Evolutionary conservation across 2,797 vertebrate genomes (phyloP).

Genomic region (Sebastes minor): DNA sequence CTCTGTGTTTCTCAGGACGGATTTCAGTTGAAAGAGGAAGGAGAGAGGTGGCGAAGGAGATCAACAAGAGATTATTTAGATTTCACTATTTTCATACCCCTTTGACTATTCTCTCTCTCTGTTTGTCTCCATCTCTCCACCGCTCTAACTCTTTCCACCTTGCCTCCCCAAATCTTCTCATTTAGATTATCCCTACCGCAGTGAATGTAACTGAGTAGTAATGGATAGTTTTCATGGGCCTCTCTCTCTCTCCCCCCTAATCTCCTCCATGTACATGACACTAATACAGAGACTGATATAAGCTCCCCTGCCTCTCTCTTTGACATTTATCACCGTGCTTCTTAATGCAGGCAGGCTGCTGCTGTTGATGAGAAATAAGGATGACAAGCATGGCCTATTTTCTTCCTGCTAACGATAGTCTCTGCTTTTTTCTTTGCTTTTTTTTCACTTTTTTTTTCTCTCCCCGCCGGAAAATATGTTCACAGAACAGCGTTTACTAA

Average conservation of each 20-base stretch:
- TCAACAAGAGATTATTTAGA: conserved; percentile 26
- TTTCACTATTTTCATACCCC: conserved; percentile 7
- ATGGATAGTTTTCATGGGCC: conserved; percentile 46
- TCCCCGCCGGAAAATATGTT: not conserved
- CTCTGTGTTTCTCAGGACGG: conserved; percentile 6
- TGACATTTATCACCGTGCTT: conserved; percentile 71
- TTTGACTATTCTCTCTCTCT: not conserved
- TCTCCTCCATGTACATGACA: conserved; percentile 75
- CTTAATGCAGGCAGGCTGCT: conserved; percentile 69
- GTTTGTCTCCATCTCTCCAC: not conserved
- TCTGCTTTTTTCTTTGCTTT: conserved; percentile 1
- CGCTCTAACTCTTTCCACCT: conserved; percentile 46
- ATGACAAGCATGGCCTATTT: conserved; percentile 75
- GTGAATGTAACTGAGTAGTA: conserved; percentile 46
- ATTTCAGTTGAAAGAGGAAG: conserved; percentile 1
- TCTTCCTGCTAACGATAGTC: conserved; percentile 53
- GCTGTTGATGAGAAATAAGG: conserved; percentile 66
- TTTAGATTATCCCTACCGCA: conserved; percentile 62
- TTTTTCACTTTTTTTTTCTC: conserved; percentile 1
- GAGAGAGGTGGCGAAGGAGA: conserved; percentile 9
- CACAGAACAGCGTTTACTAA: conserved; percentile 43
- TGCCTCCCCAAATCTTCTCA: conserved; percentile 60
- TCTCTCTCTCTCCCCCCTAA: conserved; percentile 38
- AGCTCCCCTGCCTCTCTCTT: conserved; percentile 67
- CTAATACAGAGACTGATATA: conserved; percentile 76